Evolutionary conservation across 1,140 invertebrate genomes (phyloP), one percentile per base, ranked within the genome.

Genomic region (Scaptodrosophila lebanonensis): DNA sequence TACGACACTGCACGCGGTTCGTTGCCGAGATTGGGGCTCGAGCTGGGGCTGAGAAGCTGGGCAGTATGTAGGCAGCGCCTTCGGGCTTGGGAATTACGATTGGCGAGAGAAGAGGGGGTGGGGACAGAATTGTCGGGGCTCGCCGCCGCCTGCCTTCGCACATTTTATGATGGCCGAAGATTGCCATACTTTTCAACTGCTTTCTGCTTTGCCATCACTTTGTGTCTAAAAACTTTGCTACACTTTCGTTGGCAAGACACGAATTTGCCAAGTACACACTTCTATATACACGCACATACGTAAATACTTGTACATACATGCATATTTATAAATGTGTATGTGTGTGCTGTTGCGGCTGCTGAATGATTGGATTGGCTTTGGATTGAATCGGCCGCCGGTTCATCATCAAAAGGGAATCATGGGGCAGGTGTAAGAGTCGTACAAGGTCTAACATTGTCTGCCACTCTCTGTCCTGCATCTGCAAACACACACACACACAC

Each of bases 161-260:
- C 71, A 70, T 76, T 75, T 75, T 75, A 75, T 75, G 71, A 75
- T 76, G 71, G 44, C 56, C 42, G 49, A 49, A 58, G 57, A 76
- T 77, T 76, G 71, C 69, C 68, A 71, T 71, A 72, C 68, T 73
- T 73, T 72, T 57, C 39, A 66, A 50, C 56, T 44, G 44, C 33
- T 66, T 38, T 18, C 35, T 50, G 25, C 29, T 6, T 17, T 17
- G 16, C 33, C 36, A 11, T 4, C 12, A 20, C 4, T 32, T 20
- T 52, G 9, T 15, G 7, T 36, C 32, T 11, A n/a, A n/a, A n/a
- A n/a, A n/a, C n/a, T n/a, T n/a, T n/a, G n/a, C n/a, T n/a, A n/a
- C n/a, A n/a, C n/a, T n/a, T n/a, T n/a, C n/a, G n/a, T n/a, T n/a
- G n/a, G n/a, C n/a, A n/a, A n/a, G n/a, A n/a, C n/a, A n/a, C n/a